Evolutionary conservation across 2,113 vertebrate species (phyloP), one percentile per base, ranked within the genome.

Genomic region (Gambusia affinis): DNA sequence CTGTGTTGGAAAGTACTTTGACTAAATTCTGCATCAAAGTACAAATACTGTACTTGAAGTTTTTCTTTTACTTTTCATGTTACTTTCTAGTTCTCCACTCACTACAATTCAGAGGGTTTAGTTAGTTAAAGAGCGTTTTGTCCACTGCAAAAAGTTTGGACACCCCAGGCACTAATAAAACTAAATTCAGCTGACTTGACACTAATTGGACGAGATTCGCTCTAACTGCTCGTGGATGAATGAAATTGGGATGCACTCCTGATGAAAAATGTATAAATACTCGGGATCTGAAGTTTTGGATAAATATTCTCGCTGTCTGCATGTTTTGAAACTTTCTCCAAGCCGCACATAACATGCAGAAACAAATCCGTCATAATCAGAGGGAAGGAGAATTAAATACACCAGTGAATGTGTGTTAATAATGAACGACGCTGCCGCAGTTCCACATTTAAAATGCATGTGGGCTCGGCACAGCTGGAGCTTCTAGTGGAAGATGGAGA

Each of bases 381-480:
- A 29, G n/a, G 57, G 44, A 30, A 67, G 15, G 63, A 35, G 47
- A 15, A 8, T 5, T 6, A 60, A 47, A 47, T 29, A 72, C n/a
- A 60, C 14, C 5, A 51, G 30, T 76, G 61, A 70, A 64, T 60
- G 76, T 75, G 22, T 60, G 39, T 85, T 76, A 81, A 80, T 76
- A 80, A 79, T 81, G 75, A 70, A 81, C 57, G 76, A 64, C 68
- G 8, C 15, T 28, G 37, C 78, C 61, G 65, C 72, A 42, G 44
- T 14, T 27, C 67, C 39, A 75, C 44, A 85, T 85, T 47, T 86
- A 76, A 79, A 81, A 88, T 84, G 70, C 60, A 85, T 62, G 47
- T 27, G 12, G 19, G 24, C 51, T 57, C 51, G 3, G 51, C 51
- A n/a, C 51, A n/a, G 75, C 66, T 76, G 66, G 68, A 64, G 54